Evolutionary conservation across 2,113 vertebrate genomes (phyloP), one percentile per base, ranked within the genome.

Genomic region (Muscicapa adusta): DNA sequence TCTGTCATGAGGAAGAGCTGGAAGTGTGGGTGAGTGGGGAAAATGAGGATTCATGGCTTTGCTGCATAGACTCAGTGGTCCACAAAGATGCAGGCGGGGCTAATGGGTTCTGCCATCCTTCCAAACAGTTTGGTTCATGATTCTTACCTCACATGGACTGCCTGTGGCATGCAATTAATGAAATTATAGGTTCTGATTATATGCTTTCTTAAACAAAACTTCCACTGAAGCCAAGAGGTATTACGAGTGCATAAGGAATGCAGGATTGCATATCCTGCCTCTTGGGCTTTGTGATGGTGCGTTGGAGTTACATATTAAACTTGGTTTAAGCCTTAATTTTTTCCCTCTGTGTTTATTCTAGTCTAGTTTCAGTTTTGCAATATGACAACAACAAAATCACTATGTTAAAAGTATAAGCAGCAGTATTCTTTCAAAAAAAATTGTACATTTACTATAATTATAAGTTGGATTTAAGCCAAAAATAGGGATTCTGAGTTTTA

Each of bases 311-410:
- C 66, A 95, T 89, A 91, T 94, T 95, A 94, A 91, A 85, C 38
- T 88, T 1, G 3, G 54, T 95, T 93, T 88, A 91, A 95, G 87
- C 88, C 89, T 95, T 94, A 89, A 85, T 95, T 95, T 95, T 95
- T 92, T 62, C 78, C 91, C 67, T 81, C 91, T 95, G 77, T 94
- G 91, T 96, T 96, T 94, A 91, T 94, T 65, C 58, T 51, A 63
- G 85, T 61, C 85, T 80, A 91, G 95, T 95, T 96, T 95, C 95
- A 94, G 85, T 95, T 96, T 96, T 96, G 91, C 94, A 97, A 96
- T 76, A 91, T 10, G 74, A 95, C 93, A 92, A 91, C 91, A 91
- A 89, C 66, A 94, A 95, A 94, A 95, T 91, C 93, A 63, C 56
- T 91, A 50, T 62, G 58, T 85, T 85, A 91, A 88, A 82, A 88